Conservation (phyloP, 2,888 invertebrate genomes). For the Nebria brevicollis region DNA sequence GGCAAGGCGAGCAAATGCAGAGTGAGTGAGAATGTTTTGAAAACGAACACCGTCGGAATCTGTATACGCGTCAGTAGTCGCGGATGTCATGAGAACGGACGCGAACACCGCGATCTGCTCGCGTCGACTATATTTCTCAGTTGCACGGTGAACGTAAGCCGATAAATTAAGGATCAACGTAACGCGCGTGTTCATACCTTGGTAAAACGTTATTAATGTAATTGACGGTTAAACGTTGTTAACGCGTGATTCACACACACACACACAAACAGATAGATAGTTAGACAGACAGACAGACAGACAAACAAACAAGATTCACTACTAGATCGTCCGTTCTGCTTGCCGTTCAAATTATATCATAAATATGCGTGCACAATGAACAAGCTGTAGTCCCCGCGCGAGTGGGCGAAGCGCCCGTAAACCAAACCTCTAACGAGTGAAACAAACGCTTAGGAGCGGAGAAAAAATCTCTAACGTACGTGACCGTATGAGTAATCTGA, state of each 20-base stretch:
- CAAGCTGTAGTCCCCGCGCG: conserved; percentile 2
- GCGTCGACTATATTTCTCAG: conserved; percentile 12
- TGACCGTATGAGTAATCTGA: conserved; percentile 26
- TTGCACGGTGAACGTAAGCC: conserved; percentile 2
- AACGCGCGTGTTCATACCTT: conserved; percentile 28
- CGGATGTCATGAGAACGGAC: conserved; percentile 23
- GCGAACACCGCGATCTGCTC: conserved; percentile 12
- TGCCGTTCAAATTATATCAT: conserved; percentile 38
- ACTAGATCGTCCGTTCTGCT: conserved; percentile 22
- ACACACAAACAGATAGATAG: background rate
- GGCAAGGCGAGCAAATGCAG: background rate
- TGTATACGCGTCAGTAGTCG: conserved; percentile 19
- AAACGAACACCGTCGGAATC: background rate
- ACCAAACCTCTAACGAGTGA: conserved; percentile 21
- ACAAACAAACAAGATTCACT: background rate
- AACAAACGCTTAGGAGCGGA: conserved; percentile 12
- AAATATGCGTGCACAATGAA: conserved; percentile 35
- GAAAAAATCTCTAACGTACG: conserved; percentile 17
- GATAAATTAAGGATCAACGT: conserved; percentile 33
- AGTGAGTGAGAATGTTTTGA: conserved; percentile 13
- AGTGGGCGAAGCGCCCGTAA: conserved; percentile 15
- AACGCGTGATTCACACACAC: conserved; percentile 35
- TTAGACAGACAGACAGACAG: background rate
- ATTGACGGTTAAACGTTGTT: conserved; percentile 37
- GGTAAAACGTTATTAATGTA: conserved; percentile 39